phyloP scores from a whole-genome alignment of 1,140 invertebrate species.

The Cylas formicarius region DNA sequence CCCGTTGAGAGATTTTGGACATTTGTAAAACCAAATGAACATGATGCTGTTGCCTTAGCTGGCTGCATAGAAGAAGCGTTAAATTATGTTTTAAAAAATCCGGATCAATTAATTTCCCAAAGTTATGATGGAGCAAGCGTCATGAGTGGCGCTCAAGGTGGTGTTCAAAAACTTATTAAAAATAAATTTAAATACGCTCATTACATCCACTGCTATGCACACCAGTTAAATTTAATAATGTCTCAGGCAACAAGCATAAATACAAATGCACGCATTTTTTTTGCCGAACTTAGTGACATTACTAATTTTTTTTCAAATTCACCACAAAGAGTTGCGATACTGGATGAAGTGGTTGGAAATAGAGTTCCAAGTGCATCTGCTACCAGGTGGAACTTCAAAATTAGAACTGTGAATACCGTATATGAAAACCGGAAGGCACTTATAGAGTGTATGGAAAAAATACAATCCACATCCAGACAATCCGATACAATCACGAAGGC shows the following conservation, averaged over 20 bases:
- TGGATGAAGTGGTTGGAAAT: slow-evolving; percentile 19
- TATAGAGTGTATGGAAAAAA: slow-evolving; percentile 17
- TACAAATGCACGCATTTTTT: slow-evolving; percentile 27
- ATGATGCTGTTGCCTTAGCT: slow-evolving; percentile 20
- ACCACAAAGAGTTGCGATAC: slow-evolving; percentile 13
- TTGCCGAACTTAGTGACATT: slow-evolving; percentile 19
- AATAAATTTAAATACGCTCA: slow-evolving; percentile 32
- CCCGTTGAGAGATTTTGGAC: slow-evolving; percentile 31
- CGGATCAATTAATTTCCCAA: slow-evolving; percentile 37
- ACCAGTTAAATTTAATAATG: slow-evolving; percentile 38
- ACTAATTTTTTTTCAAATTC: slow-evolving; percentile 17
- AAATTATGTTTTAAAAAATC: slow-evolving; percentile 26
- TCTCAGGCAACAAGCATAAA: slow-evolving; percentile 29
- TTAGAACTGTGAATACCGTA: slow-evolving; percentile 14
- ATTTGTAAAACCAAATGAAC: slow-evolving; percentile 23
- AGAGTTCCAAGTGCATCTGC: slow-evolving; percentile 11
- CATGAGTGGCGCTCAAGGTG: slow-evolving; percentile 31
- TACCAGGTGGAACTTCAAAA: slow-evolving; percentile 21
- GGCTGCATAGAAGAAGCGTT: slow-evolving; percentile 27
- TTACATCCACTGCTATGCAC: slow-evolving; percentile 39
- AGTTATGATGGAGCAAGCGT: slow-evolving; percentile 36
- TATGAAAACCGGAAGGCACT: slow-evolving; percentile 13
- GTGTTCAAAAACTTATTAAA: slow-evolving; percentile 32
- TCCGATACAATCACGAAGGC: slow-evolving; percentile 11
- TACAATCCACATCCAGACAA: slow-evolving; percentile 14